These are phyloP conservation scores for Sepioteuthis lessoniana DNA, from an alignment of 2,888 invertebrate genomes.

Conservation along the genomic window DNA sequence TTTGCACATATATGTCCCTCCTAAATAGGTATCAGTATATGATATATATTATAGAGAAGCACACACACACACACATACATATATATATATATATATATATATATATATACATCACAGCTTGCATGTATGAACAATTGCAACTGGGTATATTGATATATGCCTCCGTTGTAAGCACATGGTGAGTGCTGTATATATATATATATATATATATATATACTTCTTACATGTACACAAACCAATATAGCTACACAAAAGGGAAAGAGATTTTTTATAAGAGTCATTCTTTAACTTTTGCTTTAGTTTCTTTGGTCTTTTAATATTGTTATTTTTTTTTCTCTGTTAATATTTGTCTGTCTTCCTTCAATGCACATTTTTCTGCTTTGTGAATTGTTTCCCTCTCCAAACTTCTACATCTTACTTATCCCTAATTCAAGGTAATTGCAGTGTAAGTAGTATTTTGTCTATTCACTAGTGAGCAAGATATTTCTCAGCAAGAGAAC, in stretches of 20 bases:
- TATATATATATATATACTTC: too few relatives aligned
- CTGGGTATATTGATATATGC: too few relatives aligned
- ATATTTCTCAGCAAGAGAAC: background rate
- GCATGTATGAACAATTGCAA: too few relatives aligned
- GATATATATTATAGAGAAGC: too few relatives aligned
- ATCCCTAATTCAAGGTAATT: background rate
- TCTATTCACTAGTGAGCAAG: background rate
- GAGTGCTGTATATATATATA: too few relatives aligned
- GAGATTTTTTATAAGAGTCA: background rate
- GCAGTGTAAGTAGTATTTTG: background rate
- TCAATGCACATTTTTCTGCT: background rate
- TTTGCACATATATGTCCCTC: background rate
- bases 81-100: too few relatives aligned
- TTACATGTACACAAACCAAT: background rate
- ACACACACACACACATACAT: too few relatives aligned
- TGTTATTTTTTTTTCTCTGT: background rate
- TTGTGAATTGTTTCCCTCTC: background rate
- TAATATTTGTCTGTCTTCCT: background rate
- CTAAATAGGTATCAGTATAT: too few relatives aligned
- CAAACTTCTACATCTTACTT: background rate
- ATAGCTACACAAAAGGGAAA: background rate
- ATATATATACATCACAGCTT: too few relatives aligned
- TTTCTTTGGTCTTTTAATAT: background rate
- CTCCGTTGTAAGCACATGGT: too few relatives aligned
- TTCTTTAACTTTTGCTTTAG: too few relatives aligned